phyloP scores from a whole-genome alignment of 2,113 vertebrate species.

The Sapajus apella region DNA sequence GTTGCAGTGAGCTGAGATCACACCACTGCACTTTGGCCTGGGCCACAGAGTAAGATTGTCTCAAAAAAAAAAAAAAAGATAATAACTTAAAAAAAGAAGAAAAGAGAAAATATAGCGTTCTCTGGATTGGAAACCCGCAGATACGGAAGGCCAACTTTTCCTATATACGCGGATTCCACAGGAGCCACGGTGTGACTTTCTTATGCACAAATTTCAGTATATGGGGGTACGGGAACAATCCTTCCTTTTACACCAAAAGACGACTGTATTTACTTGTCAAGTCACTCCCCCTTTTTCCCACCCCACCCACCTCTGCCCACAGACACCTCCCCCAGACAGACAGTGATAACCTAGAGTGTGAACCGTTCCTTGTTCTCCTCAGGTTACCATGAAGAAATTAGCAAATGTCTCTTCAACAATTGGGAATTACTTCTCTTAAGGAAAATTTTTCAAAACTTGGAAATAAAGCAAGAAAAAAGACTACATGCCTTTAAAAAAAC shows the following conservation, averaged over 20 bases:
- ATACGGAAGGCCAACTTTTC: neutral
- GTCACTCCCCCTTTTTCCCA: neutral
- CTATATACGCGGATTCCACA: accelerated
- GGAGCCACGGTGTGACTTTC: neutral
- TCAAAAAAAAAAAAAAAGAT: too few relatives aligned
- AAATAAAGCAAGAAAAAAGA: neutral
- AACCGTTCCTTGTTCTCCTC: neutral
- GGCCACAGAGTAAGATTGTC: too few relatives aligned
- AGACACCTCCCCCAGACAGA: too few relatives aligned
- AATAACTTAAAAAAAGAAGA: too few relatives aligned
- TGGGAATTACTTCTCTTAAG: neutral
- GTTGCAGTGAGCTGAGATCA: too few relatives aligned
- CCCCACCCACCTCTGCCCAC: neutral
- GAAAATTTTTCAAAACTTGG: neutral
- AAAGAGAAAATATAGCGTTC: neutral
- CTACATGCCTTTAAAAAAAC: neutral
- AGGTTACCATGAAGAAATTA: neutral
- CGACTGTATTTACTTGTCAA: neutral
- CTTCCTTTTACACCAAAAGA: neutral
- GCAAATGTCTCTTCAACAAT: neutral
- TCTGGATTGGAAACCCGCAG: neutral
- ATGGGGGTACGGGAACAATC: neutral
- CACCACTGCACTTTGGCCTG: too few relatives aligned
- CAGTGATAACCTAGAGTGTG: accelerated
- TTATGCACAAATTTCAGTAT: neutral